Base-by-base conservation (phyloP, 2,888 invertebrate genomes). In the Lumbricus terrestris region DNA sequence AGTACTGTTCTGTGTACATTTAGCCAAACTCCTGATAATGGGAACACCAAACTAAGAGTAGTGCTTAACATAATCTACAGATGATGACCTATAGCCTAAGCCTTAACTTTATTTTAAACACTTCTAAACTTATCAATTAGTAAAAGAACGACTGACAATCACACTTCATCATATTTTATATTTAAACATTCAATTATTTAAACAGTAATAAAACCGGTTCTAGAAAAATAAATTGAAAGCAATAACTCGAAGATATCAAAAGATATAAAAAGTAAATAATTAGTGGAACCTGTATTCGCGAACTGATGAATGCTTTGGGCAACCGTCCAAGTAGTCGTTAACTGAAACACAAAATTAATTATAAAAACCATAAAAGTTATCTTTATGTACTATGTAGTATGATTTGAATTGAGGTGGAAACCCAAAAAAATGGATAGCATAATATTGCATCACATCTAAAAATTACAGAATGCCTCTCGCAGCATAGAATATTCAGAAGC, bases 201-300 rank as follows among this genome's bases (percentile, higher is more conserved):
- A 47, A 47, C 18, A 47, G 47, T 47, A 47, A 69, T 69, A n/a
- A 69, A 69, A n/a, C 23, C 6, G 1, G 69, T 29, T 69, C n/a
- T 69, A 69, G 69, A 69, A 69, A n/a, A 47, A 69, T 4, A 29
- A 29, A 69, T 29, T n/a, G 69, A 69, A 69, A 69, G 69, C 2
- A 11, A 54, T 54, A 3, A 54, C 23, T 29, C 29, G 23, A 54
- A 54, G 29, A 54, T 29, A 16, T 29, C 54, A 54, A 54, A 2
- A 54, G 20, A 54, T 54, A 29, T 54, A 54, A 13, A 54, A 29
- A 54, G 29, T 54, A 54, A 54, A 54, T 15, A 47, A 47, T 16
- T 42, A 42, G 54, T 29, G 54, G 29, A 91, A 94, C 94, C 93
- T 94, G 93, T 94, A 94, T 92, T 94, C 94, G 92, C 94, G 94